These are phyloP conservation scores for Pipra filicauda DNA, from an alignment of 2,113 vertebrate species.

Conservation along the genomic window DNA sequence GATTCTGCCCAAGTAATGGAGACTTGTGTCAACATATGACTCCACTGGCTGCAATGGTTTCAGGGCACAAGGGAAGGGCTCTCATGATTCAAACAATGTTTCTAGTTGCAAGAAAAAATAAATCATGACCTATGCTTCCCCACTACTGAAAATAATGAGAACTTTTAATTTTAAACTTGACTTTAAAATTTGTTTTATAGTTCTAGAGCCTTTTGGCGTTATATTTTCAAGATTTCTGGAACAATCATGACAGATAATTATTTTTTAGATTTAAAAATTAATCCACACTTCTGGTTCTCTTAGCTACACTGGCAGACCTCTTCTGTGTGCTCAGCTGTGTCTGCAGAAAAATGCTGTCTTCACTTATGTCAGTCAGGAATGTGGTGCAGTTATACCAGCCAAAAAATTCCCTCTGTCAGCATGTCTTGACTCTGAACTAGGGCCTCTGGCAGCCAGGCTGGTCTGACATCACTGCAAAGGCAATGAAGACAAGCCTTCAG, in stretches of 20 bases:
- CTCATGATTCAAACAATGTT: background rate
- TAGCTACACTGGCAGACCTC: background rate
- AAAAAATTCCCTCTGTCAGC: background rate
- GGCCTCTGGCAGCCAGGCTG: background rate
- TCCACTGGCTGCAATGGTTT: background rate
- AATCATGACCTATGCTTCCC: background rate
- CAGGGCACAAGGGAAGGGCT: background rate
- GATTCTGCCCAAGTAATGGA: background rate
- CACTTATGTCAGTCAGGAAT: background rate
- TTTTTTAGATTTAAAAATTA: background rate
- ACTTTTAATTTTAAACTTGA: background rate
- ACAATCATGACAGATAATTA: background rate
- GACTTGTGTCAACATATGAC: background rate
- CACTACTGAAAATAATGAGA: background rate
- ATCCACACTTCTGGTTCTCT: background rate
- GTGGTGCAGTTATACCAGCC: background rate
- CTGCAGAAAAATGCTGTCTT: slow-evolving; percentile 1
- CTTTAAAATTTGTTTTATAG: background rate
- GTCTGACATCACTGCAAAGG: background rate
- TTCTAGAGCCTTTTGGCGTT: background rate
- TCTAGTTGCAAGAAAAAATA: background rate
- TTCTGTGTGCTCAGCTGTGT: background rate
- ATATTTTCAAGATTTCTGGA: background rate
- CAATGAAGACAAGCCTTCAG: background rate
- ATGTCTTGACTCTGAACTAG: background rate